Evolutionary conservation across 2,113 vertebrate genomes (phyloP), one percentile per base, ranked within the genome.

Genomic region (Passer montanus): DNA sequence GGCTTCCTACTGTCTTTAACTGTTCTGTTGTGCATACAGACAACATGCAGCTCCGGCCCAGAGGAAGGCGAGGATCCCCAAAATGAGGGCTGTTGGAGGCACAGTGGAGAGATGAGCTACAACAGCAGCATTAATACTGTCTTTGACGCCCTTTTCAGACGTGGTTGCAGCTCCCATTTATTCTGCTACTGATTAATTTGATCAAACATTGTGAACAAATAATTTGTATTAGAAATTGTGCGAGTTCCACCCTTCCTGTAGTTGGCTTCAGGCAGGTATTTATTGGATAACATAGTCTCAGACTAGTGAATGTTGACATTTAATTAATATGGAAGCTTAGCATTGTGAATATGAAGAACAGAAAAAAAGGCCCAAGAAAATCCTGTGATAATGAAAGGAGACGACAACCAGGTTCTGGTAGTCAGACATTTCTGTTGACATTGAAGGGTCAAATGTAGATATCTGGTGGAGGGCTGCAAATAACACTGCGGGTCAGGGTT

Each of bases 281-380:
- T 96, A 96, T 95, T 96, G 94, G 88, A 93, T 96, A 93, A 94
- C 90, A 90, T 72, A 93, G 96, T 96, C 93, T 94, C 92, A 78
- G 93, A 82, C 86, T 94, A 93, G 93, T 92, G 93, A 94, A 97
- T 96, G 92, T 96, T 97, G 95, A 97, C 96, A 96, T 96, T 97
- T 97, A 96, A 96, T 96, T 96, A 96, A 93, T 96, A 94, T 30
- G 58, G 95, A 95, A 96, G 95, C 96, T 97, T 94, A 93, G 86
- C 90, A 72, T 20, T 49, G 80, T 82, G 90, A 96, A 95, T 93
- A 95, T 68, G 93, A 94, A 90, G 93, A 93, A 81, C 17, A 92
- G 83, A 79, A 82, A 94, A 84, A 84, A 87, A 78, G 88, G 73
- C 83, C 93, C 85, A 93, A 69, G 95, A 97, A 97, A 97, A 96